A percentile compares a stretch with the other conserved stretches of the same genome.
Conservation (phyloP, 2,888 invertebrate species). For the Ophioninae sp. region DNA sequence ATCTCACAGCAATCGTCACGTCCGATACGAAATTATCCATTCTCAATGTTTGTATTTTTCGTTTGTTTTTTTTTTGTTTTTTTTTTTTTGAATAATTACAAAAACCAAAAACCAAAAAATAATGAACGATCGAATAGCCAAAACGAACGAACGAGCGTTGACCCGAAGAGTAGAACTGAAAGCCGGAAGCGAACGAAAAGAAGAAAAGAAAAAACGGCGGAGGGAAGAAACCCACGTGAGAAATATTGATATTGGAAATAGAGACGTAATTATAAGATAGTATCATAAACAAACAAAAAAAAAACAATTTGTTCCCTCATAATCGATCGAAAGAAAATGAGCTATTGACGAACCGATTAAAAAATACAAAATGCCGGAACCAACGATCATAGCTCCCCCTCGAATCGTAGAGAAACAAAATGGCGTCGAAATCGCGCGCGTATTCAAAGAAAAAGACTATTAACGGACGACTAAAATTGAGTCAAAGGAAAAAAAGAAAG, state of each 20-base stretch:
- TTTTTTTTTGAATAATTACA: no score
- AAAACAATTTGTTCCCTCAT: background rate
- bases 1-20: no score
- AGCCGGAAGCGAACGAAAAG: constrained; percentile 14
- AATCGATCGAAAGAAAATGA: constrained; percentile 2
- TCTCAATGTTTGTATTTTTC: no score
- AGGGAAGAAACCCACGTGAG: constrained; percentile 43
- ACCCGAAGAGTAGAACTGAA: constrained; percentile 15
- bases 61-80: no score
- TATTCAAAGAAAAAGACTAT: constrained; percentile 8
- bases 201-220: constrained; percentile 5
- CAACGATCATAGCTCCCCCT: constrained; percentile 34
- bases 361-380: constrained; percentile 1
- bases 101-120: background rate
- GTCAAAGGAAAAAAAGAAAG: background rate
- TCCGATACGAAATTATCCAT: no score
- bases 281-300: constrained; percentile 11
- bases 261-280: constrained; percentile 33
- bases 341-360: background rate
- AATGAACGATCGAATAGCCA: background rate
- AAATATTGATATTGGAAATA: constrained; percentile 39
- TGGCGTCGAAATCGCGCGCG: constrained; percentile 11
- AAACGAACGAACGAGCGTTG: constrained; percentile 22
- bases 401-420: constrained; percentile 1
- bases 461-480: constrained; percentile 30